These are phyloP conservation scores for Turdus rufiventris DNA, from an alignment of 2,113 vertebrate species.

Conservation along the genomic window DNA sequence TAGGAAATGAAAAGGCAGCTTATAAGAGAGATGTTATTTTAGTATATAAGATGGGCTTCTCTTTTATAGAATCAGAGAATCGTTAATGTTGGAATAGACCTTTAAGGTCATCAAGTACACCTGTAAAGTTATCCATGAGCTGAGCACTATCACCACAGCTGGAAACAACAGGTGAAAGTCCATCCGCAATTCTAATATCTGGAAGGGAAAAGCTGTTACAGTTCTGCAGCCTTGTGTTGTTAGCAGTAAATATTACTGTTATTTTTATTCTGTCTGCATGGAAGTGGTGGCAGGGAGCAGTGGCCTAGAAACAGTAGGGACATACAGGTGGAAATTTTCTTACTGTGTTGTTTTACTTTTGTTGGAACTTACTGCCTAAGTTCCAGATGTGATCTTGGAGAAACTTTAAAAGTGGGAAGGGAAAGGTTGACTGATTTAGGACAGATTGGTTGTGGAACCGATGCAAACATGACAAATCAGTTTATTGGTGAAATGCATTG, in stretches of 20 bases:
- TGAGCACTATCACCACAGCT: not conserved
- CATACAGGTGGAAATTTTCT: not conserved
- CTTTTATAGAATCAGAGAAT: not conserved
- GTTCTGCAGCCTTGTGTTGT: not conserved
- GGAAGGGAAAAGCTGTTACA: not conserved
- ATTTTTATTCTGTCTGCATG: not conserved
- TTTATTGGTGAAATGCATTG: not conserved
- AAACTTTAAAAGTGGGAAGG: not conserved
- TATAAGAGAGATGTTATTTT: not conserved
- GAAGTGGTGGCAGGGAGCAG: not conserved
- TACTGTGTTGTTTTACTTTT: not conserved
- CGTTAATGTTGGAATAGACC: not conserved
- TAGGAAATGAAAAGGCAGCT: not conserved
- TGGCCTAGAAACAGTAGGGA: not conserved
- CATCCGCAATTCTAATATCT: not conserved
- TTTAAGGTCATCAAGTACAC: not conserved
- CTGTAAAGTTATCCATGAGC: fast-evolving
- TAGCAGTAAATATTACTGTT: not conserved
- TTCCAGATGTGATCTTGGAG: not conserved
- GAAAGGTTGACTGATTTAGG: not conserved
- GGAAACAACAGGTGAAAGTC: not conserved
- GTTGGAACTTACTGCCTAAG: not conserved
- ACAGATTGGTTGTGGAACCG: not conserved
- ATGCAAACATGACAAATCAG: not conserved
- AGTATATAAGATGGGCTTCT: not conserved